phyloP scores from a whole-genome alignment of 2,888 invertebrate genomes.

The Pandemis cinnamomeana region DNA sequence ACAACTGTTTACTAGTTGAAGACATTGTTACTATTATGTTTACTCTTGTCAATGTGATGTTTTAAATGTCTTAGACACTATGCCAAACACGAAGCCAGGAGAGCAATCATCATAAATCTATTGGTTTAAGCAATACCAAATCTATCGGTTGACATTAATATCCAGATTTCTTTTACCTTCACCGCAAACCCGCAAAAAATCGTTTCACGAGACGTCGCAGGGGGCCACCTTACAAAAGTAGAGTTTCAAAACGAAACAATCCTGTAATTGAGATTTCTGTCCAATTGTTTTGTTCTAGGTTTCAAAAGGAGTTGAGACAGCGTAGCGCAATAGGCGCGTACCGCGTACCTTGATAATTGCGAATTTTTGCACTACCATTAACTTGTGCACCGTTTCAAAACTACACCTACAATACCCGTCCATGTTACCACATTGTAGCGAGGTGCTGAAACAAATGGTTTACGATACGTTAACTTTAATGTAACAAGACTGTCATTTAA shows the following conservation, averaged over 20 bases:
- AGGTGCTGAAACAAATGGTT: conserved; percentile 12
- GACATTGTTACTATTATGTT: conserved; percentile 3
- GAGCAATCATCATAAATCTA: not conserved
- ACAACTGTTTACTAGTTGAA: not conserved
- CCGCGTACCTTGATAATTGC: conserved; percentile 40
- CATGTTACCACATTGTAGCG: conserved; percentile 28
- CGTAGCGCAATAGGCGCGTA: conserved; percentile 37
- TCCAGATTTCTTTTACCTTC: conserved; percentile 8
- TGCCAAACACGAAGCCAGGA: not conserved
- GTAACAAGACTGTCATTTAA: not conserved
- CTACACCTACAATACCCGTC: conserved; percentile 29
- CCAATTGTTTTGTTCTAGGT: conserved; percentile 34
- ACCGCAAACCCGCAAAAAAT: not conserved
- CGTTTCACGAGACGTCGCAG: not conserved
- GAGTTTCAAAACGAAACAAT: conserved; percentile 19
- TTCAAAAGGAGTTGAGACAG: conserved; percentile 32
- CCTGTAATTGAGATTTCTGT: conserved; percentile 25
- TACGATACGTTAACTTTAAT: conserved; percentile 10
- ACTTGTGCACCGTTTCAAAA: conserved; percentile 40
- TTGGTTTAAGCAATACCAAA: not conserved
- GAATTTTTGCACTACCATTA: conserved; percentile 40
- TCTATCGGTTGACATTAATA: not conserved
- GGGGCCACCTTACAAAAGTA: conserved; percentile 10
- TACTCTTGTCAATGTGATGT: conserved; percentile 4
- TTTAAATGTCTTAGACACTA: not conserved